A percentile compares a stretch with the other conserved stretches of the same genome.
These are phyloP conservation scores for Bursaphelenchus okinawaensis DNA, from an alignment of 2,888 invertebrate genomes.

Conservation along the genomic window DNA sequence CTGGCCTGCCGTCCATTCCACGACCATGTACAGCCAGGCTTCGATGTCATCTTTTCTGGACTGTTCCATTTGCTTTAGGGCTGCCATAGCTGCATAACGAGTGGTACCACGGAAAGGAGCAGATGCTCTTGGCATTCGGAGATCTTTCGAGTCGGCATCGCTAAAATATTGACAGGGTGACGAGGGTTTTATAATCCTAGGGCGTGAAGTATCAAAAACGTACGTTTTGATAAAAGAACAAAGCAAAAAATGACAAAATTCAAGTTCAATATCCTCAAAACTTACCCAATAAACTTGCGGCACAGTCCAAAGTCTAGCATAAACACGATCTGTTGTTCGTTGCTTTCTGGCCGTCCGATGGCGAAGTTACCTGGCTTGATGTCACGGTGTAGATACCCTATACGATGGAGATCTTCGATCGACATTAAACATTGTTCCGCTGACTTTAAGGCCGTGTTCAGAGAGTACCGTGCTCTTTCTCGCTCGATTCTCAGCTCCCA, in stretches of 20 bases:
- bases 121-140: constrained; percentile 33
- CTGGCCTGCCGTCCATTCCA: constrained; percentile 20
- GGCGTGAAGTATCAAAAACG: too few species aligned
- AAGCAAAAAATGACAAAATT: background rate
- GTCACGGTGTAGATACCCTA: constrained; percentile 22
- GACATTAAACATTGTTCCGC: constrained; percentile 22
- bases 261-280: background rate
- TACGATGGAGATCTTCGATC: constrained; percentile 18
- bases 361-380: constrained; percentile 31
- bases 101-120: constrained; percentile 27
- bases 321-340: constrained; percentile 16
- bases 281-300: constrained; percentile 18
- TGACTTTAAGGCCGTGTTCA: constrained; percentile 18
- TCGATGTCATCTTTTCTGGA: constrained; percentile 25
- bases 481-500: constrained; percentile 42
- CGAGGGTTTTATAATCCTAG: background rate
- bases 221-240: background rate
- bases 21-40: constrained; percentile 23
- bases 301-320: constrained; percentile 24
- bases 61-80: constrained; percentile 22
- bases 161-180: constrained; percentile 7
- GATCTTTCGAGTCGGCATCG: constrained; percentile 26
- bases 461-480: constrained; percentile 2
- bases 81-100: constrained; percentile 21
- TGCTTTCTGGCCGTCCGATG: constrained; percentile 21